Percentiles rank a stretch among this genome's conserved stretches.
These are phyloP conservation scores for Sus cebifrons DNA, from an alignment of 2,797 vertebrate genomes.

Conservation along the genomic window DNA sequence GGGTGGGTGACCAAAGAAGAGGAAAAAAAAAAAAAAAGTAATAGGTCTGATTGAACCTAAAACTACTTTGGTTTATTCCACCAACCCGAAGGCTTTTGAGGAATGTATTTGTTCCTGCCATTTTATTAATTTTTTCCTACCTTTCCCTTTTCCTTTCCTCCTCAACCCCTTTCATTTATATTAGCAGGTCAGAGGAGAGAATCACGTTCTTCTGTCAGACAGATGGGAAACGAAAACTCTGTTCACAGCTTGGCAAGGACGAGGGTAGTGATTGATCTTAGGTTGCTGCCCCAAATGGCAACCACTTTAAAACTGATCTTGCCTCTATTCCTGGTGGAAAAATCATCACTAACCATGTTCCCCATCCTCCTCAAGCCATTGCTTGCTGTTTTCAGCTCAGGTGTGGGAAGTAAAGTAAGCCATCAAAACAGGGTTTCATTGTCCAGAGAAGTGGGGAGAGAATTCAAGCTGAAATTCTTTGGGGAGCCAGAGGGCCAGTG, in stretches of 20 bases:
- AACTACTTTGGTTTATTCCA: neutral
- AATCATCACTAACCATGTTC: neutral
- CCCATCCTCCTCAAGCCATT: neutral
- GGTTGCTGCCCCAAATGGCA: constrained; percentile 1
- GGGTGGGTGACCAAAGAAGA: too few relatives aligned
- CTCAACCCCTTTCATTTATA: neutral
- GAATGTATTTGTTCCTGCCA: neutral
- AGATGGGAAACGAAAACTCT: constrained; percentile 43
- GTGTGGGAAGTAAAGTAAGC: neutral
- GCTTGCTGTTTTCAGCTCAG: neutral
- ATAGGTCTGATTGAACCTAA: neutral
- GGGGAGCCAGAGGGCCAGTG: neutral
- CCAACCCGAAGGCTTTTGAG: neutral
- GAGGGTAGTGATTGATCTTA: constrained; percentile 22
- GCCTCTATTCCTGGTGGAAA: neutral
- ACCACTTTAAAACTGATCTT: neutral
- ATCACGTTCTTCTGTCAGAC: constrained; percentile 10
- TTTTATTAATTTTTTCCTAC: neutral
- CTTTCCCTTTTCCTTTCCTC: neutral
- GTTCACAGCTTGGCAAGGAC: constrained; percentile 14
- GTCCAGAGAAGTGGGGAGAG: fast-evolving
- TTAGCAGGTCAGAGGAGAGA: neutral
- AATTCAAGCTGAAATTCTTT: neutral
- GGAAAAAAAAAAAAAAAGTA: too few relatives aligned
- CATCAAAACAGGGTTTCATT: neutral